These are phyloP conservation scores for Hyppa rectilinea DNA, from an alignment of 2,888 invertebrate genomes.

Conservation along the genomic window DNA sequence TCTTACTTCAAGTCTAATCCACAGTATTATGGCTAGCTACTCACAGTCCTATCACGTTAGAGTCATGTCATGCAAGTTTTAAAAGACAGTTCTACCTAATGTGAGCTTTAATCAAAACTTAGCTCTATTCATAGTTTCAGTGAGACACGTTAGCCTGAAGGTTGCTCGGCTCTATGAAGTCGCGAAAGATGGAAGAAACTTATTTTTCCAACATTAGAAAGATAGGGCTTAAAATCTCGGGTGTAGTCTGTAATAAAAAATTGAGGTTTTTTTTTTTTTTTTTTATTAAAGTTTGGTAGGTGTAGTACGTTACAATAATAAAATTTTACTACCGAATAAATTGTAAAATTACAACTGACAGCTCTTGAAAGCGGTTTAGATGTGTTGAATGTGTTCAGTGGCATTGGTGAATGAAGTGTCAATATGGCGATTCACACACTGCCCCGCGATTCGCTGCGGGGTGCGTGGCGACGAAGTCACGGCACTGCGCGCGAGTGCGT, in stretches of 20 bases:
- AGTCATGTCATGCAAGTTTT: constrained; percentile 21
- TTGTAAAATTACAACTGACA: too few species aligned
- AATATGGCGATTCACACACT: too few species aligned
- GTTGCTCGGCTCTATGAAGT: not conserved
- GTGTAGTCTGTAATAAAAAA: not conserved
- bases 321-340: too few species aligned
- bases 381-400: too few species aligned
- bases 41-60: constrained; percentile 10
- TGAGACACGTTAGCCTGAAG: constrained; percentile 10
- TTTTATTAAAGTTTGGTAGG: too few species aligned
- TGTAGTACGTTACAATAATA: too few species aligned
- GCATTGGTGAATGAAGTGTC: too few species aligned
- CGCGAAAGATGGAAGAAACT: not conserved
- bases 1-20: not conserved
- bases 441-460: too few species aligned
- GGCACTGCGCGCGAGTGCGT: too few species aligned
- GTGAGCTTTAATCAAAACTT: constrained; percentile 51
- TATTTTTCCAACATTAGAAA: not conserved
- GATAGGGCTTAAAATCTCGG: not conserved
- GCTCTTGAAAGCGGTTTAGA: too few species aligned
- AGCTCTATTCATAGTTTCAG: constrained; percentile 26
- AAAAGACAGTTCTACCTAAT: constrained; percentile 29
- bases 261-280: too few species aligned
- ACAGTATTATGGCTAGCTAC: constrained; percentile 13
- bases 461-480: too few species aligned